Conservation (phyloP, 2,888 invertebrate genomes). For the Drosophila recens region DNA sequence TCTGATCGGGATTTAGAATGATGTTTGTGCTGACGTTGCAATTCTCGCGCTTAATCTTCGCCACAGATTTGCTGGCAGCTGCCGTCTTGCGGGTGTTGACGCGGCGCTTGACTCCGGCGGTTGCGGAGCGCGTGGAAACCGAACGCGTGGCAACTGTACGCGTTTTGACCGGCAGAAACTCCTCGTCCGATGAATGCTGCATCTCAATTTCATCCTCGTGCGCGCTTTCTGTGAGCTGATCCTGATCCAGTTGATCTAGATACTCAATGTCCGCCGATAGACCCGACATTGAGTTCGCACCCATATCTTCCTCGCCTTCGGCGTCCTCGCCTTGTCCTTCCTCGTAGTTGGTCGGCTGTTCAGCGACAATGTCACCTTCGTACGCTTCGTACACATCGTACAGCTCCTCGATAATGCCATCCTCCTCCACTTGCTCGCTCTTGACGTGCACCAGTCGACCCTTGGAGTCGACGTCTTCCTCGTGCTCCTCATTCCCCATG, state of each 20-base stretch:
- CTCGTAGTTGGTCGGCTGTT: conserved; percentile 52
- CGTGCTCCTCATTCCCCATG: conserved; percentile 25
- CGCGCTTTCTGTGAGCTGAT: conserved; percentile 72
- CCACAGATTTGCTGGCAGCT: conserved; percentile 7
- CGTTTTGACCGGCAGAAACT: conserved; percentile 60
- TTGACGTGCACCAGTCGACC: conserved; percentile 57
- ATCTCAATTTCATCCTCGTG: conserved; percentile 69
- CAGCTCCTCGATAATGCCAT: conserved; percentile 75
- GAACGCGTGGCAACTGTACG: conserved; percentile 24
- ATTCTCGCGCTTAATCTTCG: conserved; percentile 51
- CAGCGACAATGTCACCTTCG: conserved; percentile 70
- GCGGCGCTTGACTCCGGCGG: conserved; percentile 41
- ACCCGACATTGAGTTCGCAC: conserved; percentile 59
- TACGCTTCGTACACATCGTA: conserved; percentile 80
- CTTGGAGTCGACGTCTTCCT: conserved; percentile 43
- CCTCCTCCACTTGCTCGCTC: conserved; percentile 79
- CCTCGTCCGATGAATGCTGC: conserved; percentile 70
- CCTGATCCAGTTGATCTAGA: conserved; percentile 75
- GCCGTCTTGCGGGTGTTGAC: conserved; percentile 39
- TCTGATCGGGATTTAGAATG: conserved; percentile 57
- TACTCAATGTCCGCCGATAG: conserved; percentile 78
- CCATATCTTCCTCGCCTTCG: conserved; percentile 59
- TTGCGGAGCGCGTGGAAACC: conserved; percentile 27
- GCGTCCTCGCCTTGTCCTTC: conserved; percentile 67
- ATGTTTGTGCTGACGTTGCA: conserved; percentile 49